Evolutionary conservation across 2,797 vertebrate genomes (phyloP).

Genomic region (Cetoscarus ocellatus): DNA sequence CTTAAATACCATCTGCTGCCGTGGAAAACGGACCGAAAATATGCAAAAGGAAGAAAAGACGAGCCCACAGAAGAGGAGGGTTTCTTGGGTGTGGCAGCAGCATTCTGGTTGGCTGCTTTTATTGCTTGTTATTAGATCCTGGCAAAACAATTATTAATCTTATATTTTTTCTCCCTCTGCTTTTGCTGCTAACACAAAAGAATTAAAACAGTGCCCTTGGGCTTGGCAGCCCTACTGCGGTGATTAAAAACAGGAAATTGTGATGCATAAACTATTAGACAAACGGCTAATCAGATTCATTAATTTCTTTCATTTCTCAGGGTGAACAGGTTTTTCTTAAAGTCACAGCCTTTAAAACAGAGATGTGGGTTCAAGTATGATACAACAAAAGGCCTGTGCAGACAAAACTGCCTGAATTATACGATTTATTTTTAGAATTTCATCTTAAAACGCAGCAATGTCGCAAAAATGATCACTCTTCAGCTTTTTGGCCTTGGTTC

Average conservation of each 20-base stretch:
- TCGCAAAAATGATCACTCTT: no score
- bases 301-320: conserved; percentile 94
- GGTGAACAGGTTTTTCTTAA: conserved; percentile 91
- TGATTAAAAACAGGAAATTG: conserved; percentile 99
- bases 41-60: conserved; percentile 6
- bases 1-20: conserved; percentile 86
- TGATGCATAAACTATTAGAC: conserved; percentile 96
- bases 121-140: conserved; percentile 99
- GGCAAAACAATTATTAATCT: conserved; percentile 98
- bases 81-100: conserved; percentile 91
- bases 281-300: conserved; percentile 98
- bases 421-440: background rate
- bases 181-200: conserved; percentile 95
- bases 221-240: conserved; percentile 93
- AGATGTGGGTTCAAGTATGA: conserved; percentile 18
- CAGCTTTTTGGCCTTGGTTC: no score
- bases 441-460: no score
- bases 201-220: conserved; percentile 96
- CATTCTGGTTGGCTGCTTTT: conserved; percentile 96
- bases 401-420: background rate
- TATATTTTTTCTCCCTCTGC: conserved; percentile 84
- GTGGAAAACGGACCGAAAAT: conserved; percentile 30
- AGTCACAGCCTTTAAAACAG: conserved; percentile 82
- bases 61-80: conserved; percentile 28
- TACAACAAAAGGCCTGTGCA: background rate